Conservation (phyloP, 35 echinoderm and acorn worm species). For the Ptychodera flava region DNA sequence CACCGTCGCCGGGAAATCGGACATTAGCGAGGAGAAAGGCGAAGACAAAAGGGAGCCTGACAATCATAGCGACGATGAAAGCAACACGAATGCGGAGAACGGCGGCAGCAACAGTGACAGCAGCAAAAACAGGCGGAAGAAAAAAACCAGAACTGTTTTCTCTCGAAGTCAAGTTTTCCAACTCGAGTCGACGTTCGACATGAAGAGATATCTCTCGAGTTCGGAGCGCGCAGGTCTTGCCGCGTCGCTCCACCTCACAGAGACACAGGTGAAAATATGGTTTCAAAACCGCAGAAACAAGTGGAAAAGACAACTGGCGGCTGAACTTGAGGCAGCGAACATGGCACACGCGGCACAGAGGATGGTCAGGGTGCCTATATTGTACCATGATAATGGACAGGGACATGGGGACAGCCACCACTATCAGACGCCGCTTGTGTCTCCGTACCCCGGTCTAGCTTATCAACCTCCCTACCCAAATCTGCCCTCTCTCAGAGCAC, state of each 20-base stretch:
- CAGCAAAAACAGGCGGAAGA: constrained; percentile 67
- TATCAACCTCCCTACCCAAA: neutral
- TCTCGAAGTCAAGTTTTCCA: constrained; percentile 96
- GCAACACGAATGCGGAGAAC: neutral
- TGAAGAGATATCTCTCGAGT: constrained; percentile 94
- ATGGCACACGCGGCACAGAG: constrained; percentile 90
- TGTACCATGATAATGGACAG: constrained; percentile 69
- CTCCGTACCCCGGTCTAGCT: neutral
- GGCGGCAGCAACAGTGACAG: neutral
- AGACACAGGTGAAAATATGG: constrained; percentile 99
- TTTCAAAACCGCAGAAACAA: constrained; percentile 97
- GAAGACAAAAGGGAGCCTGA: neutral
- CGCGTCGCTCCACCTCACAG: constrained; percentile 76
- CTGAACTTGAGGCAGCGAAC: constrained; percentile 91
- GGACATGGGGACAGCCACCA: neutral
- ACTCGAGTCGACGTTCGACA: constrained; percentile 94
- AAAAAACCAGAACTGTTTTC: constrained; percentile 96
- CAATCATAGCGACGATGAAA: neutral
- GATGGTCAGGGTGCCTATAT: constrained; percentile 87
- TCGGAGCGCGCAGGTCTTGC: constrained; percentile 91
- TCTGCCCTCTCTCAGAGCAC: neutral
- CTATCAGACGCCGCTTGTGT: neutral
- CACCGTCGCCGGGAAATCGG: neutral
- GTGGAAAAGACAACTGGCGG: constrained; percentile 96
- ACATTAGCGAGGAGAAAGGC: neutral